Base-by-base conservation (phyloP, 2,797 vertebrate genomes). In the Balearica regulorum region DNA sequence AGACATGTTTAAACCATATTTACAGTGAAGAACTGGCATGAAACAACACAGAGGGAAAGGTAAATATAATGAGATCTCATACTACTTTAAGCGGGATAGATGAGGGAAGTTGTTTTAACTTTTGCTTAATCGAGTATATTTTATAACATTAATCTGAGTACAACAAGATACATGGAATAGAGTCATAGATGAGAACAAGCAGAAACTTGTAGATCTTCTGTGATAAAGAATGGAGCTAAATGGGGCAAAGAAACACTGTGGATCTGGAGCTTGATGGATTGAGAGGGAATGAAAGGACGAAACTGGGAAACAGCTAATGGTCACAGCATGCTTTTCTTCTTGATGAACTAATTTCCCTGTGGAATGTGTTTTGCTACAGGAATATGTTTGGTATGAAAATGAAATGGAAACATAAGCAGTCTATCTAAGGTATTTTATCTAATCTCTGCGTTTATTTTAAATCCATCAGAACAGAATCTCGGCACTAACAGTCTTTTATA, bases 401-500 rank as follows among this genome's bases (percentile, higher is more conserved):
- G 12, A 90, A 91, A 91, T 94, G 73, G 58, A 90, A 90, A 73
- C 17, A 64, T 64, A 94, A 82, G 25, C 55, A 76, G 58, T 73
- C 55, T 91, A 81, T 75, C 92, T 88, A 73, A 94, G 72, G 53
- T 89, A 94, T 87, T 96, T 96, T 93, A 91, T 96, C 93, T 94
- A 87, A 96, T 91, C 76, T 94, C 29, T 81, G 33, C 0, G 0
- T 89, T 83, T 93, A 91, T 90, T 91, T 94, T 86, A 75, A 82
- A 89, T 83, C 72, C 62, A 82, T 61, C 82, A 77, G 65, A 82
- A 87, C 60, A 75, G 49, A 91, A 86, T 62, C 58, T 90, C 4
- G 4, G 49, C 33, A 28, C 51, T 93, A 89, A 37, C 25, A 57
- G 35, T 55, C 61, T 72, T 91, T 78, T 69, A 43, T n/a, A 87